Conservation (phyloP, 2,797 vertebrate species). For the Anguilla obscura region DNA sequence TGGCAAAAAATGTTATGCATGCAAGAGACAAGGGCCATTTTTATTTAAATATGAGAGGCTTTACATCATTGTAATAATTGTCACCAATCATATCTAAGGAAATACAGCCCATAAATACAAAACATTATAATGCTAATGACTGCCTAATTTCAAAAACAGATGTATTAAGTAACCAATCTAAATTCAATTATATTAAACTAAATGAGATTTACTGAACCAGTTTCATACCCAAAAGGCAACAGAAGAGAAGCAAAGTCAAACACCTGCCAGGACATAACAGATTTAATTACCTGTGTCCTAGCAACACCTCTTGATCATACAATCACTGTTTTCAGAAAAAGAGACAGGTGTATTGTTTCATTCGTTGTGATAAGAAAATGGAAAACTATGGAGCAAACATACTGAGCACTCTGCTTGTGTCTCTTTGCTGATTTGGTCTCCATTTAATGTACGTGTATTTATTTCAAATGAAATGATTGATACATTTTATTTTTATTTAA, state of each 20-base stretch:
- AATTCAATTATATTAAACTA: neutral
- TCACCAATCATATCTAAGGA: neutral
- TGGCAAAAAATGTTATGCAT: neutral
- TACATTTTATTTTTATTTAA: neutral
- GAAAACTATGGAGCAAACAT: neutral
- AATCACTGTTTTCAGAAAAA: conserved; percentile 39
- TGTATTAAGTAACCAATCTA: neutral
- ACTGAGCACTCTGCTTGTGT: neutral
- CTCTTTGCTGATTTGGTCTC: neutral
- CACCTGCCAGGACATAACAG: neutral
- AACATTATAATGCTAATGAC: neutral
- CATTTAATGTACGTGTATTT: neutral
- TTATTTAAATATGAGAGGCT: neutral
- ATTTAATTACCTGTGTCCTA: conserved; percentile 54
- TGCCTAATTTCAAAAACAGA: neutral
- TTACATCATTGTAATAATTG: neutral
- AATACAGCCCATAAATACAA: neutral
- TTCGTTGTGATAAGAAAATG: conserved; percentile 6
- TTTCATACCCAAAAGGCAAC: neutral
- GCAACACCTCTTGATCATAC: conserved; percentile 51
- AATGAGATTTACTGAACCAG: neutral
- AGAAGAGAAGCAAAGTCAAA: neutral
- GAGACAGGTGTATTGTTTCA: conserved; percentile 33
- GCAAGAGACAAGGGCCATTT: no score
- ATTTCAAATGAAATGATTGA: neutral